Evolutionary conservation across 2,888 invertebrate genomes (phyloP).

Genomic region (Drosophila picticornis): DNA sequence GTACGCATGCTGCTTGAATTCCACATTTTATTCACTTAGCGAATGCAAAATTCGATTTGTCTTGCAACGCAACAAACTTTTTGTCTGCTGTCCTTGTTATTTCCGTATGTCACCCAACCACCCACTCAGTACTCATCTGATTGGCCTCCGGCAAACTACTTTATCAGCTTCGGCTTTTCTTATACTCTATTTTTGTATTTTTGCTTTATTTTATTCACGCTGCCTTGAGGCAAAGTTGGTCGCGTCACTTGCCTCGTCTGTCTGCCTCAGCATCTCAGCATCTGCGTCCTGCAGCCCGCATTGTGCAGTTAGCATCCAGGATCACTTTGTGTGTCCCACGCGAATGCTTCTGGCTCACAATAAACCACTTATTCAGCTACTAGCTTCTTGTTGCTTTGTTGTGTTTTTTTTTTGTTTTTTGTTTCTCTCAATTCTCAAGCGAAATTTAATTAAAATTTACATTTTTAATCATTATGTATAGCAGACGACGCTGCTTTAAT

Average conservation of each 20-base stretch:
- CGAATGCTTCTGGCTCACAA: constrained; percentile 59
- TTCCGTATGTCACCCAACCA: background rate
- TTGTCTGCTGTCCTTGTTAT: background rate
- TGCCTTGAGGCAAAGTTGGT: constrained; percentile 77
- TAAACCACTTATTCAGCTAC: constrained; percentile 78
- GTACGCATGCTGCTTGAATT: constrained; percentile 24
- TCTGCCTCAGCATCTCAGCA: constrained; percentile 30
- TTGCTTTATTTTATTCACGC: constrained; percentile 59
- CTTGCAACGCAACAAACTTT: constrained; percentile 7
- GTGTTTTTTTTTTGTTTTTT: constrained; percentile 18
- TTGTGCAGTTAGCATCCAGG: constrained; percentile 25
- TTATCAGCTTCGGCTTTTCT: constrained; percentile 64
- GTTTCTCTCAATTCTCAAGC: constrained; percentile 47
- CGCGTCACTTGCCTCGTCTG: constrained; percentile 61
- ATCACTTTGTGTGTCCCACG: constrained; percentile 28
- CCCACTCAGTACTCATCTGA: constrained; percentile 24
- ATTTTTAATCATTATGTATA: constrained; percentile 79
- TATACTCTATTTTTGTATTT: constrained; percentile 25
- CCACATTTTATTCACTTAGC: constrained; percentile 28
- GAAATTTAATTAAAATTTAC: constrained; percentile 83
- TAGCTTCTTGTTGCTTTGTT: constrained; percentile 39
- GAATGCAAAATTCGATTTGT: constrained; percentile 70
- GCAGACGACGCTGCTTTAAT: constrained; percentile 66
- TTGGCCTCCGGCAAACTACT: constrained; percentile 68
- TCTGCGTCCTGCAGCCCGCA: constrained; percentile 18